phyloP scores from a whole-genome alignment of 2,113 vertebrate species.

The Hoplias malabaricus region DNA sequence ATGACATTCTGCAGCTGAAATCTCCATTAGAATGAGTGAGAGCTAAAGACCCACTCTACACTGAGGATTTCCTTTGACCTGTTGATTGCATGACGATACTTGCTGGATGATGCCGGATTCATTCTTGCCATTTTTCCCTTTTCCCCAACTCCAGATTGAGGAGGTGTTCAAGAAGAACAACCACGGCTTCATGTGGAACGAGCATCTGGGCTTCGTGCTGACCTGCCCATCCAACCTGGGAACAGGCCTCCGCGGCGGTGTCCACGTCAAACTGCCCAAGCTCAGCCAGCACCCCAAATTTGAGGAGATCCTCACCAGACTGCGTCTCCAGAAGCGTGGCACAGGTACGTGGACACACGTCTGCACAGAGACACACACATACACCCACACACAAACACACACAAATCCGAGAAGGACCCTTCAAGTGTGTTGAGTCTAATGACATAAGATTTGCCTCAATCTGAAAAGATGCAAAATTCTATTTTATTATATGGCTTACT shows the following conservation, averaged over 20 bases:
- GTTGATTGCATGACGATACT: no score
- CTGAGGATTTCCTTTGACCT: no score
- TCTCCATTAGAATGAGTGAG: no score
- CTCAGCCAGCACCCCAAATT: slow-evolving; percentile 92
- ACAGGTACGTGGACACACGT: slow-evolving; percentile 73
- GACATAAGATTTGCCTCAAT: not conserved
- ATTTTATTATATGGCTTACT: no score
- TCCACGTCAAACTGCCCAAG: slow-evolving; percentile 87
- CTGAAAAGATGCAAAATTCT: not conserved
- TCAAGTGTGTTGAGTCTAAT: not conserved
- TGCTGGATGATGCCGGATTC: not conserved
- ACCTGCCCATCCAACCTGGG: slow-evolving; percentile 95
- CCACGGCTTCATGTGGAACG: slow-evolving; percentile 92
- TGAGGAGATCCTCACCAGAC: slow-evolving; percentile 85
- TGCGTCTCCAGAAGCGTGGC: slow-evolving; percentile 94
- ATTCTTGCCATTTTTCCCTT: not conserved
- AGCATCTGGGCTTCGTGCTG: slow-evolving; percentile 89
- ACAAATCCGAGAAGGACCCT: not conserved
- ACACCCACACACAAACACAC: not conserved
- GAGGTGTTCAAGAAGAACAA: slow-evolving; percentile 89
- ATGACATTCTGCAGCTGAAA: no score
- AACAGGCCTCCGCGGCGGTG: slow-evolving; percentile 89
- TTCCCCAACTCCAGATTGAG: slow-evolving; percentile 79
- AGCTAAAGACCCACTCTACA: no score
- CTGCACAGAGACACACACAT: not conserved